Conservation (phyloP, 2,888 invertebrate genomes). For the Lithodes maja region DNA sequence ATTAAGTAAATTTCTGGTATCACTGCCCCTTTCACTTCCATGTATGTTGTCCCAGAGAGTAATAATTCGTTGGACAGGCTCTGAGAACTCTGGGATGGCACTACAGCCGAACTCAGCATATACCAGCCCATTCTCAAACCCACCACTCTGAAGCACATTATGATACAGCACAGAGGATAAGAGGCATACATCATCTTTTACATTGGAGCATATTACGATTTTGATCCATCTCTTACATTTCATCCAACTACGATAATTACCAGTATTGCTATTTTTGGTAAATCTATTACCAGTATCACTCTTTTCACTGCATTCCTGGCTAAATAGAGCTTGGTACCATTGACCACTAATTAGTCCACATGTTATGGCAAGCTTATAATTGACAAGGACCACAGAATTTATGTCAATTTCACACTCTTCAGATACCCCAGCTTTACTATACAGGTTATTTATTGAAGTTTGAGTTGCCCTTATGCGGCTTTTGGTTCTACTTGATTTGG, state of each 20-base stretch:
- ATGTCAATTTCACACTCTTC: constrained; percentile 43
- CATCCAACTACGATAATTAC: neutral
- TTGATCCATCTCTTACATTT: constrained; percentile 49
- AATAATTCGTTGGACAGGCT: constrained; percentile 35
- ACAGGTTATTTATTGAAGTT: constrained; percentile 20
- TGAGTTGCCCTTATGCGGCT: constrained; percentile 23
- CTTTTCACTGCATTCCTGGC: neutral
- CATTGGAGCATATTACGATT: constrained; percentile 18
- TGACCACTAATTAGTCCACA: constrained; percentile 42
- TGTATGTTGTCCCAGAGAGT: constrained; percentile 41
- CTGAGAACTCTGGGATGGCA: constrained; percentile 7
- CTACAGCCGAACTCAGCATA: constrained; percentile 6
- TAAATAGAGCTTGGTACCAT: constrained; percentile 43
- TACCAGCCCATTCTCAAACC: neutral
- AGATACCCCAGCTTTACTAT: neutral
- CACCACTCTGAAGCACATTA: constrained; percentile 23
- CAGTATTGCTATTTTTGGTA: neutral
- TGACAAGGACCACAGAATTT: constrained; percentile 53
- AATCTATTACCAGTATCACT: neutral
- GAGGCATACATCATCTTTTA: constrained; percentile 25
- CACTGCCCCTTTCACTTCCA: neutral
- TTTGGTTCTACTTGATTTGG: constrained; percentile 10
- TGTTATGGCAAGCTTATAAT: constrained; percentile 21
- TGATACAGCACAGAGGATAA: constrained; percentile 51
- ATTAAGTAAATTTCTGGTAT: neutral